Percentiles rank a stretch among this genome's conserved stretches.
Evolutionary conservation across 2,888 invertebrate genomes (phyloP).

Genomic region (Peribatodes rhomboidaria): DNA sequence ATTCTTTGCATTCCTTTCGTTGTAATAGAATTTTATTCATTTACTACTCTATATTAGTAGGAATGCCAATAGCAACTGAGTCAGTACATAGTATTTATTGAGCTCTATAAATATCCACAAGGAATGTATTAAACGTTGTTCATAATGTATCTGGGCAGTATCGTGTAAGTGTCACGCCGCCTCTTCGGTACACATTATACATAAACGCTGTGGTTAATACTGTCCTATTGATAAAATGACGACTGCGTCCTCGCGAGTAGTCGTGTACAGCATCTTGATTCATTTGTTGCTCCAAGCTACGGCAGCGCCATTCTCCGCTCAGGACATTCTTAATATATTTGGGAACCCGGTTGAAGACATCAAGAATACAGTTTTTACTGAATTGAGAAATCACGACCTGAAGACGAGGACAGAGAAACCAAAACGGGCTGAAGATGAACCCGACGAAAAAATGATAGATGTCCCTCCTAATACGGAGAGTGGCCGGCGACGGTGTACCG

Average conservation of each 20-base stretch:
- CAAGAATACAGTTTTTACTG: slow-evolving; percentile 46
- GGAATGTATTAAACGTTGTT: slow-evolving; percentile 23
- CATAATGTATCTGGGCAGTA: slow-evolving; percentile 45
- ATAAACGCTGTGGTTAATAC: slow-evolving; percentile 63
- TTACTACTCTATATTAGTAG: slow-evolving; percentile 6
- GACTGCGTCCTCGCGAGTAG: slow-evolving; percentile 68
- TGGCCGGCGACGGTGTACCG: slow-evolving; percentile 48
- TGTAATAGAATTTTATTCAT: slow-evolving; percentile 11
- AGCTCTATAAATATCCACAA: slow-evolving; percentile 5
- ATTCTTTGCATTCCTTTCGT: not conserved
- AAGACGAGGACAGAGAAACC: slow-evolving; percentile 29
- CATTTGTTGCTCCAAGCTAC: slow-evolving; percentile 61
- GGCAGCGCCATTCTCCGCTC: slow-evolving; percentile 59
- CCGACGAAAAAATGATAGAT: slow-evolving; percentile 65
- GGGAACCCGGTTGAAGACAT: slow-evolving; percentile 75
- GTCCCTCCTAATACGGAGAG: slow-evolving; percentile 65
- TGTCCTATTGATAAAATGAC: slow-evolving; percentile 73
- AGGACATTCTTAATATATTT: slow-evolving; percentile 68
- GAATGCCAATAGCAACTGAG: slow-evolving; percentile 16
- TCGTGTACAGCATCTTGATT: slow-evolving; percentile 66
- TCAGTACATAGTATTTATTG: slow-evolving; percentile 17
- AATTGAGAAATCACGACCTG: slow-evolving; percentile 24
- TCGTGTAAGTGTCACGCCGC: slow-evolving; percentile 48
- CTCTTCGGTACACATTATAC: slow-evolving; percentile 55
- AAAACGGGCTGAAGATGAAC: slow-evolving; percentile 27